Conservation (phyloP, 2,888 invertebrate species). For the Folsomia candida region DNA sequence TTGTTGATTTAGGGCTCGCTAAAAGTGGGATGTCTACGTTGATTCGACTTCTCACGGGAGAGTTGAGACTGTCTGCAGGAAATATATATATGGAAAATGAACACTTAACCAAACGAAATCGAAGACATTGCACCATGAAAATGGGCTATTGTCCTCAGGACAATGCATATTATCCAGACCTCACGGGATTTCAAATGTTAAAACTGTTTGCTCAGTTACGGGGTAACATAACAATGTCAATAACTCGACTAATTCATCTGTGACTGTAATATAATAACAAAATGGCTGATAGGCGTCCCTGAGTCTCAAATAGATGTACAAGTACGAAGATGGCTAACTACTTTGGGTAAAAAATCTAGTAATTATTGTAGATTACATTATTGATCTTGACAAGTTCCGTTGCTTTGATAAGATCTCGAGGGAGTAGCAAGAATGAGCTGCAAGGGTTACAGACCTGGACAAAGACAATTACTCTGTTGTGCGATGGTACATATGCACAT, state of each 20-base stretch:
- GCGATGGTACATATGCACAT: conserved; percentile 20
- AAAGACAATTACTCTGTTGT: conserved; percentile 19
- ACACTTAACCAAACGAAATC: conserved; percentile 9
- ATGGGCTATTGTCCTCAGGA: conserved; percentile 30
- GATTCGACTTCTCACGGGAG: conserved; percentile 23
- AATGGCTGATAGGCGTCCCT: conserved; percentile 26
- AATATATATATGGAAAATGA: conserved; percentile 32
- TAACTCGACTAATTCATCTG: neutral
- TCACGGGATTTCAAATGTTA: conserved; percentile 35
- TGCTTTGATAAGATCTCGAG: conserved; percentile 18
- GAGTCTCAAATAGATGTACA: conserved; percentile 27
- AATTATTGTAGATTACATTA: neutral
- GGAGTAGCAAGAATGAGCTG: conserved; percentile 19
- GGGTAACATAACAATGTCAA: conserved; percentile 18
- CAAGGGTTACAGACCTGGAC: conserved; percentile 18
- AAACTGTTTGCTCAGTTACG: conserved; percentile 30
- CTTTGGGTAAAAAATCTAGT: conserved; percentile 26
- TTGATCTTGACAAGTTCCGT: neutral
- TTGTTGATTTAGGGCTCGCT: conserved; percentile 28
- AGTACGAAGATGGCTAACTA: conserved; percentile 30
- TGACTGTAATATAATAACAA: too few species aligned
- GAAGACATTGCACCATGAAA: conserved; percentile 10
- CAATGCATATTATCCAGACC: conserved; percentile 12
- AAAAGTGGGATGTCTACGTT: conserved; percentile 33
- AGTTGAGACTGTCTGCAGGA: conserved; percentile 23